Base-by-base conservation (phyloP, 2,113 vertebrate genomes). In the Tychaedon coryphoeus region DNA sequence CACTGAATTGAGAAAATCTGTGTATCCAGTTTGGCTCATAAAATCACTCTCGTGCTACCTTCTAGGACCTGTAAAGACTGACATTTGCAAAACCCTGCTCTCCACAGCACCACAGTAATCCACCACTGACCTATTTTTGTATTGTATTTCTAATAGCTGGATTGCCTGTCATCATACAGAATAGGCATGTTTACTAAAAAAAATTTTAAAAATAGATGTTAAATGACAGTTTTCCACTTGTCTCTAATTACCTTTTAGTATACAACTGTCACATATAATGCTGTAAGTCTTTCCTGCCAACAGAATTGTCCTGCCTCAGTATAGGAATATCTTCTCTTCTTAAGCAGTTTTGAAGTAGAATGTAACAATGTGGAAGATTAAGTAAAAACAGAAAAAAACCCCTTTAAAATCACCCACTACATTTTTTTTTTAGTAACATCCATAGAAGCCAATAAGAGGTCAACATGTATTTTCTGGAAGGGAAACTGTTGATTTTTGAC, bases 121-220 rank as follows among this genome's bases (percentile, higher is more conserved):
- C 54, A 88, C n/a, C 10, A 28, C 38, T 92, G 93, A 95, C 84
- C 80, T 89, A 65, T 57, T 92, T 92, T 72, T 85, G 34, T 36
- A 25, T 18, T 74, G 26, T 53, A 24, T 69, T 87, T 90, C 57
- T 85, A 56, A 54, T 36, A 82, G 16, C 70, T 69, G 54, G 12
- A 34, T 40, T 71, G 25, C 20, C 53, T 89, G 86, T 85, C 36
- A 82, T 87, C 29, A 42, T 24, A 65, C 7, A 74, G 48, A 67
- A 61, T 53, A 64, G 5, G 15, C 19, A 53, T 20, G 8, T 45
- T 95, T 70, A 48, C n/a, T 25, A 75, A 53, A 53, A 26, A 28
- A 51, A 17, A 28, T 29, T 18, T 29, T 18, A 71, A 29, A 45
- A 19, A 13, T 13, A 28, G 2, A 40, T 5, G 9, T 33, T 86